Base-by-base conservation (phyloP, 1,140 invertebrate genomes). In the Diuraphis noxia region DNA sequence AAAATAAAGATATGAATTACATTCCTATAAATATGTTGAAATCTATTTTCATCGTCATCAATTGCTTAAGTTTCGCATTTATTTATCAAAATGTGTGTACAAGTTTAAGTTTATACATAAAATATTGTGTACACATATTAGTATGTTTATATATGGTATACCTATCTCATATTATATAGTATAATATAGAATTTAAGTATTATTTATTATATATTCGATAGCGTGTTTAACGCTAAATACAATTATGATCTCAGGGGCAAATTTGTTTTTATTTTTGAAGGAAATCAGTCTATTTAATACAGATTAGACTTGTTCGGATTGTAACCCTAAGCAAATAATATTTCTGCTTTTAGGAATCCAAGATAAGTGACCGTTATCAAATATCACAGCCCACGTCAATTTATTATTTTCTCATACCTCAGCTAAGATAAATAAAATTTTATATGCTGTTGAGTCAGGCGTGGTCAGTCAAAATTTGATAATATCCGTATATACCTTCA, bases 331-430 rank as follows among this genome's bases (percentile, higher is more conserved):
- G 77, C 46, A 91, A 91, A 91, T 91, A 90, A 79, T 52, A 40
- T 49, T 82, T n/a, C 63, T 34, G 2, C 34, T 52, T 38, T 81
- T 21, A 34, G 77, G 34, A 91, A 91, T n/a, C 10, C 36, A 21
- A 91, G 89, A 91, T 91, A 91, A 91, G 43, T 52, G 89, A 82
- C 77, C 46, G 89, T 91, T 91, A 91, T 91, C 89, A 36, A 91
- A 49, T 43, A 52, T 91, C 89, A 91, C 89, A 81, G 77, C 89
- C 89, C 38, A 38, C 21, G n/a, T 77, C 25, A 63, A 88, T 72
- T 72, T 72, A 72, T 72, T 72, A 72, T 82, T 52, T 91, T 49
- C 34, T 43, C 88, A 43, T 63, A 72, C 52, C 52, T 88, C 38
- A 41, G 77, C 40, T 81, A 90, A 90, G 34, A 79, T 63, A 34